A percentile compares a stretch with the other conserved stretches of the same genome.
These are phyloP conservation scores for Pangasianodon gigas DNA, from an alignment of 2,113 vertebrate species.

Conservation along the genomic window DNA sequence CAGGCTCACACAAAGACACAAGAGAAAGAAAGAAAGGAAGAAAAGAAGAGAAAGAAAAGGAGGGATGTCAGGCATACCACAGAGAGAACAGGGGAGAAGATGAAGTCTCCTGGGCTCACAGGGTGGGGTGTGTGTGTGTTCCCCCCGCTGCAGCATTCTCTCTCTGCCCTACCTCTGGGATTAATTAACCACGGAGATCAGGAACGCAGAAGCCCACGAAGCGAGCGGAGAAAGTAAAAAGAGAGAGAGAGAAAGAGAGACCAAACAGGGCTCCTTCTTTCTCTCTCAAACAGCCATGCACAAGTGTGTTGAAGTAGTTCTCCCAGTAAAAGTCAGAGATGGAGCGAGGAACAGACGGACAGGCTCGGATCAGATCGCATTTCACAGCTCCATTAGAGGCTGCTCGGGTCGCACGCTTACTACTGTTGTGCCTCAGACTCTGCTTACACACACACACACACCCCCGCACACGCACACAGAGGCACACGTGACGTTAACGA, in stretches of 20 bases:
- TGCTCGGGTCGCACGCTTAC: not conserved
- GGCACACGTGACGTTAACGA: not conserved
- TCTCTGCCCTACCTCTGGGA: conserved; percentile 58
- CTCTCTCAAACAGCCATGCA: not conserved
- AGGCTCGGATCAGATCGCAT: conserved; percentile 19
- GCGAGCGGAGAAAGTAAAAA: not conserved
- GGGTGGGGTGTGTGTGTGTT: conserved; percentile 47
- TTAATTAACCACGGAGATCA: conserved; percentile 64
- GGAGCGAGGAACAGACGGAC: not conserved
- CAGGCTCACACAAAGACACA: conserved; percentile 24
- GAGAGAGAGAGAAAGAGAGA: not conserved
- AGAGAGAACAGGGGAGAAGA: conserved; percentile 42
- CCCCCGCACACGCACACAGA: not conserved
- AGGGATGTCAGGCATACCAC: conserved; percentile 17
- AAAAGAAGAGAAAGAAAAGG: conserved; percentile 48
- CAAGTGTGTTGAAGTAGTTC: not conserved
- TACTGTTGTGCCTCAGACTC: conserved; percentile 13
- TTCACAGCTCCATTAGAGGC: conserved; percentile 31
- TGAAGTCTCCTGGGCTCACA: conserved; percentile 53
- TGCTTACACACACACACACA: not conserved
- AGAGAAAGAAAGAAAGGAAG: conserved; percentile 47
- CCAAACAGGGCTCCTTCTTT: not conserved
- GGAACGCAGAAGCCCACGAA: conserved; percentile 44
- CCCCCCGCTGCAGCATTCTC: conserved; percentile 41
- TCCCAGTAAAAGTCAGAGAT: not conserved